Conservation (phyloP, 2,113 vertebrate species). For the Rhadina sibilatrix region DNA sequence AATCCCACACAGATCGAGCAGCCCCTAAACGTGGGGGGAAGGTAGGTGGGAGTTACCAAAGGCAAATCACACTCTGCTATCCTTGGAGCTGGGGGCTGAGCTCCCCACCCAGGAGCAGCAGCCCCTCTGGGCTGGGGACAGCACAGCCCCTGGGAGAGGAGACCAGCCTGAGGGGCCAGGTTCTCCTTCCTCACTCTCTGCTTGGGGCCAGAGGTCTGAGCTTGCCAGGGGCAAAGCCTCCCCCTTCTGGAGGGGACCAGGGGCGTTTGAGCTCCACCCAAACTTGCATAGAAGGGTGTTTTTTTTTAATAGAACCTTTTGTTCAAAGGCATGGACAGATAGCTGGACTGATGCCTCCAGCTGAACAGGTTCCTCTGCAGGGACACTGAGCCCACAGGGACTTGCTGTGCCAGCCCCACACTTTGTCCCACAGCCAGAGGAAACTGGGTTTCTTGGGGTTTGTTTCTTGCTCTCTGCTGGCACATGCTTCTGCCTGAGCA, state of each 20-base stretch:
- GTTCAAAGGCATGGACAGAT: not conserved
- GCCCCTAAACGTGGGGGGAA: not conserved
- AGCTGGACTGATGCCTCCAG: not conserved
- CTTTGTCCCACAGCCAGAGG: not conserved
- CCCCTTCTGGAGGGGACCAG: not conserved
- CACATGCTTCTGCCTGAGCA: not conserved
- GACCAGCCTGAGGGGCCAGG: not conserved
- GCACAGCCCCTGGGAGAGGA: not conserved
- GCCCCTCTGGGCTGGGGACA: not conserved
- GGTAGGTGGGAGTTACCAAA: not conserved
- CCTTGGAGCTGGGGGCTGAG: not conserved
- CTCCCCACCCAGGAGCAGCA: not conserved
- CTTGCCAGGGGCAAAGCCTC: not conserved
- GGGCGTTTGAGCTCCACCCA: not conserved
- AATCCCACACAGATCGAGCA: not conserved
- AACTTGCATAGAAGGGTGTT: no score
- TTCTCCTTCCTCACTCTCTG: not conserved
- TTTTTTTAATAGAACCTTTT: not conserved
- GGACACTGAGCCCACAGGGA: not conserved
- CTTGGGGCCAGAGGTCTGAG: not conserved
- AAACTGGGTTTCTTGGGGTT: not conserved
- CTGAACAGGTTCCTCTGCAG: not conserved
- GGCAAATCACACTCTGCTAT: not conserved
- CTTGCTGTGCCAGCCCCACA: accelerated
- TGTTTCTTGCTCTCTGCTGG: not conserved